phyloP scores from a whole-genome alignment of 2,113 vertebrate species.

The Datnioides undecimradiatus region DNA sequence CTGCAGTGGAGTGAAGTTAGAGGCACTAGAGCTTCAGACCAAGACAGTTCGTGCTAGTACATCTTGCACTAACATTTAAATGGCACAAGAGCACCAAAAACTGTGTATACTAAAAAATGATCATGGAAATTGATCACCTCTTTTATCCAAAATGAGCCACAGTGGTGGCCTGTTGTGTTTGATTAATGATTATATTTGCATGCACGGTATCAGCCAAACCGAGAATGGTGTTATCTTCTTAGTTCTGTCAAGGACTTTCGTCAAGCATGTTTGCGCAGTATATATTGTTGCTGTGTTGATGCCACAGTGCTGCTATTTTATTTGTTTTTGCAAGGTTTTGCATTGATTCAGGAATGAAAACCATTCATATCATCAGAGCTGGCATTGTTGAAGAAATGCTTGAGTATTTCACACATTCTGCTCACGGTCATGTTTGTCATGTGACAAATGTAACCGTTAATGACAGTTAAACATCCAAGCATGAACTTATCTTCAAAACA shows the following conservation, averaged over 20 bases:
- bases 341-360: neutral
- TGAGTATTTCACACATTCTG: neutral
- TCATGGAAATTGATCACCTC: neutral
- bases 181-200: neutral
- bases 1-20: neutral
- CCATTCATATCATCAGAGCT: too few relatives aligned
- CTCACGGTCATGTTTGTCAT: neutral
- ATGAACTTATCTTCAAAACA: neutral
- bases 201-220: neutral
- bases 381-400: neutral
- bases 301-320: neutral
- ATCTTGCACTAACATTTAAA: neutral
- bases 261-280: neutral
- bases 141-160: too few relatives aligned
- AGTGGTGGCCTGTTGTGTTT: too few relatives aligned
- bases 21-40: neutral
- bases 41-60: neutral
- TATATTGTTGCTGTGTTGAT: conserved; percentile 31
- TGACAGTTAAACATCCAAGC: neutral
- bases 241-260: neutral
- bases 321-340: neutral
- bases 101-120: neutral
- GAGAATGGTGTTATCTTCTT: neutral
- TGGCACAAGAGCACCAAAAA: neutral
- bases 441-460: neutral